Percentiles rank a stretch among this genome's conserved stretches.
phyloP scores from a whole-genome alignment of 2,797 vertebrate genomes.

The Sebastes oblongus region DNA sequence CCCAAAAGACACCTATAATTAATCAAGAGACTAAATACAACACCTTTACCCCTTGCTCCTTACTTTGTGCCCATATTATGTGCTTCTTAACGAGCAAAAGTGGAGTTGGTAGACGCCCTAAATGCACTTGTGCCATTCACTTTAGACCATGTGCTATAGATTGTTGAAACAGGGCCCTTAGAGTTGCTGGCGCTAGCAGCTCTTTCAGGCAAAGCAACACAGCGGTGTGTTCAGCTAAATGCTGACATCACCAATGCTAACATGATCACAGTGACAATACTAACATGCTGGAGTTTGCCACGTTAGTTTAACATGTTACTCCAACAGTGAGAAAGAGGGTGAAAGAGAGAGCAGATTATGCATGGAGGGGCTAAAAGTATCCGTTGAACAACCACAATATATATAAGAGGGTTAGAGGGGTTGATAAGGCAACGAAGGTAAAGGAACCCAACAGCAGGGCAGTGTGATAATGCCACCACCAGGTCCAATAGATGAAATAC shows the following conservation, averaged over 20 bases:
- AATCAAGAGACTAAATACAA: no score
- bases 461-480: neutral
- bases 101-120: no score
- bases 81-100: no score
- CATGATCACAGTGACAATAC: neutral
- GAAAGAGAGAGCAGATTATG: neutral
- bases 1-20: no score
- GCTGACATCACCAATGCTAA: neutral
- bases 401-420: slow-evolving; percentile 4
- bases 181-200: neutral
- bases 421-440: neutral
- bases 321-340: neutral
- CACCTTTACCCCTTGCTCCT: no score
- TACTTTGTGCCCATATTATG: no score
- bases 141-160: no score
- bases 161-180: no score
- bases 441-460: neutral
- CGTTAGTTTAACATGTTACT: neutral
- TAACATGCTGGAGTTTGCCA: neutral
- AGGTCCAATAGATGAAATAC: neutral
- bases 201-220: neutral
- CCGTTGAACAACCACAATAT: neutral
- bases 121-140: no score
- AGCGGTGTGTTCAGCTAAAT: neutral
- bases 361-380: neutral